Percentiles rank a stretch among this genome's conserved stretches.
These are phyloP conservation scores for Mythimna albipuncta DNA, from an alignment of 2,888 invertebrate species.

Conservation along the genomic window DNA sequence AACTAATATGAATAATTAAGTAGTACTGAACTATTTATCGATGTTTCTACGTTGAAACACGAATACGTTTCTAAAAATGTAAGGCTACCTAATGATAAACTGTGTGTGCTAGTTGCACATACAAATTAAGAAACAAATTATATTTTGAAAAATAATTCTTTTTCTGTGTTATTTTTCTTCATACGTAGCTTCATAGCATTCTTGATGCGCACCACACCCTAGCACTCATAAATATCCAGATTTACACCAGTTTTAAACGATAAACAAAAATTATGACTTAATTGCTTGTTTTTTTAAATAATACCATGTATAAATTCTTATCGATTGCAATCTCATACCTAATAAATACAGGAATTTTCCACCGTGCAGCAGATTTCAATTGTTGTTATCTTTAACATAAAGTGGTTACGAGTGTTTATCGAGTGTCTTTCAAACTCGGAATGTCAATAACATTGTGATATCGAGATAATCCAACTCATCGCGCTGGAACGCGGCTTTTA, in stretches of 20 bases:
- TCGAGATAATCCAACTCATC: conserved; percentile 42
- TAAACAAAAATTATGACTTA: conserved; percentile 15
- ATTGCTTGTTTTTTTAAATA: conserved; percentile 26
- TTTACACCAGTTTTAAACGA: not conserved
- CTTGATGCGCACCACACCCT: not conserved
- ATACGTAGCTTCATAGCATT: too few relatives aligned
- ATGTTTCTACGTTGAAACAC: too few relatives aligned
- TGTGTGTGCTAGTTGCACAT: too few relatives aligned
- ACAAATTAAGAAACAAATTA: too few relatives aligned
- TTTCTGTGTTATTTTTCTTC: too few relatives aligned
- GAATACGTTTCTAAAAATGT: too few relatives aligned
- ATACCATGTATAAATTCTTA: conserved; percentile 15
- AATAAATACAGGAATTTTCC: conserved; percentile 55
- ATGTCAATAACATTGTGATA: conserved; percentile 49
- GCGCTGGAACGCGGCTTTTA: conserved; percentile 32
- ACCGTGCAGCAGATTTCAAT: conserved; percentile 54
- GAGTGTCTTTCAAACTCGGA: conserved; percentile 47
- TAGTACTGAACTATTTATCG: too few relatives aligned
- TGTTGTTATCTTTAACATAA: conserved; percentile 46
- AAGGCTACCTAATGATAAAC: too few relatives aligned
- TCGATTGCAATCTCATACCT: conserved; percentile 27
- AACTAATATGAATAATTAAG: too few relatives aligned
- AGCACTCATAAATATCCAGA: conserved; percentile 5
- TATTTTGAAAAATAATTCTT: too few relatives aligned
- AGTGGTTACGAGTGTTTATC: conserved; percentile 51